Evolutionary conservation across 2,888 invertebrate species (phyloP).

Genomic region (Pollenia griseotomentosa): DNA sequence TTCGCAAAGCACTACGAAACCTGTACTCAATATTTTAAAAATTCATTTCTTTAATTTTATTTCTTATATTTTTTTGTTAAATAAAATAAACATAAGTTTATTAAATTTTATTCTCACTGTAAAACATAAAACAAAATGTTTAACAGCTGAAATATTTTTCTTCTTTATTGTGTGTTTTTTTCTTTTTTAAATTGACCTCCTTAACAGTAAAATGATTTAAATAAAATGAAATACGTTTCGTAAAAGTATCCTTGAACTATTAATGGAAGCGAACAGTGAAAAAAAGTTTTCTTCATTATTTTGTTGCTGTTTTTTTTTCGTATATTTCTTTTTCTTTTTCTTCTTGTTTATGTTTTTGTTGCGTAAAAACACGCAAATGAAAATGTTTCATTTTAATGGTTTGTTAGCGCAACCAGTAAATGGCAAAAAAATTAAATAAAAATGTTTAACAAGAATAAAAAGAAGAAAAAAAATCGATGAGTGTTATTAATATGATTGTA

Average conservation of each 20-base stretch:
- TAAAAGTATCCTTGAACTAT: constrained; percentile 60
- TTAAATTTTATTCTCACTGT: background rate
- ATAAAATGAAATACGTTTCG: constrained; percentile 32
- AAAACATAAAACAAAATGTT: constrained; percentile 6
- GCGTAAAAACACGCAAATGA: constrained; percentile 61
- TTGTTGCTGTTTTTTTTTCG: background rate
- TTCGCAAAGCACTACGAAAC: too few relatives aligned
- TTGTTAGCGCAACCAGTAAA: constrained; percentile 15
- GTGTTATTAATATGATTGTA: constrained; percentile 8
- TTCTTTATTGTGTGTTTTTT: background rate
- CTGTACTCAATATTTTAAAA: too few relatives aligned
- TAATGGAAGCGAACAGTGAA: constrained; percentile 31
- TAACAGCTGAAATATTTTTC: constrained; percentile 3
- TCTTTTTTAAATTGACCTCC: constrained; percentile 30
- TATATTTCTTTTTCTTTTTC: background rate
- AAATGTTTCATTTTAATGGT: constrained; percentile 49
- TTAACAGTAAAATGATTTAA: constrained; percentile 30
- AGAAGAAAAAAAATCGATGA: constrained; percentile 42
- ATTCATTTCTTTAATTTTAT: background rate
- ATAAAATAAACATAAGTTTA: background rate
- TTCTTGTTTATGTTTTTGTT: constrained; percentile 42
- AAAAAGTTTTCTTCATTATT: constrained; percentile 41
- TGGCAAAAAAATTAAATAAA: background rate
- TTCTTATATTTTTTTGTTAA: background rate
- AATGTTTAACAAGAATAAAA: constrained; percentile 17